A percentile compares a stretch with the other conserved stretches of the same genome.
Conservation (phyloP, 2,888 invertebrate species). For the Gymnosoma rotundatum region DNA sequence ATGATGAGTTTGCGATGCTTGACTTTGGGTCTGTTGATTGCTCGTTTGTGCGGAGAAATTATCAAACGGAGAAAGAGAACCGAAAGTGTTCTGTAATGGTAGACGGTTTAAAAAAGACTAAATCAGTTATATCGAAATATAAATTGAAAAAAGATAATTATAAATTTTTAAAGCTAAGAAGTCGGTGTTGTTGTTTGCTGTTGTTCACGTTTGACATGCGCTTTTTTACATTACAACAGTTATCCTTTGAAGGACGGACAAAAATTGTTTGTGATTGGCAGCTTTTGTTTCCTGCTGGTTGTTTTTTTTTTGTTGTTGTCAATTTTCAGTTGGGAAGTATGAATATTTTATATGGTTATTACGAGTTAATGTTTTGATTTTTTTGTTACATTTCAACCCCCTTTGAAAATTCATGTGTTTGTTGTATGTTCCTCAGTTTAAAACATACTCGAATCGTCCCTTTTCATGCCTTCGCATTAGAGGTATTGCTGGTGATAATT, state of each 20-base stretch:
- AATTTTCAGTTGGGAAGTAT: constrained; percentile 44
- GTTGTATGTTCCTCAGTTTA: neutral
- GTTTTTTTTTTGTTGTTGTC: neutral
- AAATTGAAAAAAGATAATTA: constrained; percentile 3
- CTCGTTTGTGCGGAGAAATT: constrained; percentile 80
- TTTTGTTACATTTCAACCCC: constrained; percentile 54
- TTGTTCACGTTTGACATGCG: constrained; percentile 60
- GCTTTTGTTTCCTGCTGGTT: constrained; percentile 45
- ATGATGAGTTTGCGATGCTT: constrained; percentile 72
- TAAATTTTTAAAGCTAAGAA: constrained; percentile 46
- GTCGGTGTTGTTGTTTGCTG: constrained; percentile 30
- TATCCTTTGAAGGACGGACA: neutral
- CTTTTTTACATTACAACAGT: constrained; percentile 24
- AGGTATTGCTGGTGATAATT: constrained; percentile 67
- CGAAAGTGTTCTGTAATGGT: constrained; percentile 81
- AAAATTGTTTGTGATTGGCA: constrained; percentile 62
- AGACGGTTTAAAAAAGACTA: constrained; percentile 74
- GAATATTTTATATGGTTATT: constrained; percentile 64
- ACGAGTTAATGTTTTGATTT: constrained; percentile 33
- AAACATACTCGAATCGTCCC: constrained; percentile 3
- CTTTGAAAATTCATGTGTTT: constrained; percentile 7
- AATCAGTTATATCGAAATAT: constrained; percentile 69
- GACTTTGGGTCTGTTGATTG: constrained; percentile 76
- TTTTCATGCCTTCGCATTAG: constrained; percentile 24
- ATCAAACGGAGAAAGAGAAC: constrained; percentile 82